Conservation (phyloP, 2,113 vertebrate species). For the Ranitomeya imitator region DNA sequence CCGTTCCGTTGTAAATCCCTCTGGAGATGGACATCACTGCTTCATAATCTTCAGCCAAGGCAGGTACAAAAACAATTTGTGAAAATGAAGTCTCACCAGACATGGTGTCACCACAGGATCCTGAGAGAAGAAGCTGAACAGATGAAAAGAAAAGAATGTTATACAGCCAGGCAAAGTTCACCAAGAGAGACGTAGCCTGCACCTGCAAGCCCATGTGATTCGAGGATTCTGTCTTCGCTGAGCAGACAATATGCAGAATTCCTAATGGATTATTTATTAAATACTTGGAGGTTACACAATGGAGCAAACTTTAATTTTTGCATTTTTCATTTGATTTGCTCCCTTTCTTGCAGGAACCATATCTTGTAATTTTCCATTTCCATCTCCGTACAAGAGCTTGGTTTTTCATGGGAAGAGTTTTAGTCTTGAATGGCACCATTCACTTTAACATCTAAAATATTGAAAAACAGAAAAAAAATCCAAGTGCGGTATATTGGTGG, state of each 20-base stretch:
- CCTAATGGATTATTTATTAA: background rate
- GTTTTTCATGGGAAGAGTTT: too few species aligned
- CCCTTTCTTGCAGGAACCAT: too few species aligned
- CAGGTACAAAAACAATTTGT: slow-evolving; percentile 5
- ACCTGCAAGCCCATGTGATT: background rate
- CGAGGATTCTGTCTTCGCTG: background rate
- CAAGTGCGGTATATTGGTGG: too few species aligned
- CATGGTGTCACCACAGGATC: background rate
- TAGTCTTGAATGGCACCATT: too few species aligned
- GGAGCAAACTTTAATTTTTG: too few species aligned
- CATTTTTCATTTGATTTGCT: too few species aligned
- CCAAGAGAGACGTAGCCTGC: background rate
- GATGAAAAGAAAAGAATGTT: background rate
- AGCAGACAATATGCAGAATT: background rate
- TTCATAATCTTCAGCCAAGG: slow-evolving; percentile 23
- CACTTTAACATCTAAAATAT: too few species aligned
- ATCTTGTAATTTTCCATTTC: too few species aligned
- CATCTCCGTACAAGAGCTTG: too few species aligned
- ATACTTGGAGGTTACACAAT: background rate
- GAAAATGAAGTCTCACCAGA: background rate
- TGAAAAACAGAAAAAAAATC: too few species aligned
- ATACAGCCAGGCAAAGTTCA: background rate
- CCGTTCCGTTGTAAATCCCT: slow-evolving; percentile 26
- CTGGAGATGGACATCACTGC: slow-evolving; percentile 39
- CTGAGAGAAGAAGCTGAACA: background rate